Percentiles rank a stretch among this genome's conserved stretches.
Evolutionary conservation across 2,888 invertebrate species (phyloP).

Genomic region (Eupithecia exiguata): DNA sequence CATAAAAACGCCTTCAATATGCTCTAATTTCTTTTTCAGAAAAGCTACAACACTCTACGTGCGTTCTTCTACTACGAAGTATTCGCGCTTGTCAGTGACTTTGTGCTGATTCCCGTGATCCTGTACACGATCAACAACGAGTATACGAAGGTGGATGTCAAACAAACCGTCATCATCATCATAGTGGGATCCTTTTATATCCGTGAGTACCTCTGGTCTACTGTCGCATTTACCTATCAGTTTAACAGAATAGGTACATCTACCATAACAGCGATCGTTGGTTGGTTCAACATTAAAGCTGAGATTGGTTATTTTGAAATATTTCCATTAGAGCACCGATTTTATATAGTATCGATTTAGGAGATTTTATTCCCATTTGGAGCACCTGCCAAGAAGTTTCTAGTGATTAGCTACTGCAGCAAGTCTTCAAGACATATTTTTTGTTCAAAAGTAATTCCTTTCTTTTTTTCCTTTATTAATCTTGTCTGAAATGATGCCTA

Average conservation of each 20-base stretch:
- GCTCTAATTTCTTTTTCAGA: conserved; percentile 16
- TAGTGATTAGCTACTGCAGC: not conserved
- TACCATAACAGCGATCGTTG: not conserved
- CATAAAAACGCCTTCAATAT: not conserved
- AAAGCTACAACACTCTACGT: conserved; percentile 27
- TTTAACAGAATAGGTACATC: not conserved
- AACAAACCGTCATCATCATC: conserved; percentile 21
- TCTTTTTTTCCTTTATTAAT: not conserved
- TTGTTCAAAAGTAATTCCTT: no score
- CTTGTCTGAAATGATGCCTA: not conserved
- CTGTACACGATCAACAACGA: conserved; percentile 27
- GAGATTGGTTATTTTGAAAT: no score
- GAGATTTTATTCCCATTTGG: no score
- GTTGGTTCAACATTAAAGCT: not conserved
- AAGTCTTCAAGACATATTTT: no score
- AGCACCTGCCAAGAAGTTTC: no score
- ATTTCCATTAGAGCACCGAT: no score
- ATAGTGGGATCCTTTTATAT: conserved; percentile 22
- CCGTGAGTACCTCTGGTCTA: conserved; percentile 15
- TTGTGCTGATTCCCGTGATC: conserved; percentile 17
- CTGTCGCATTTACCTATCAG: not conserved
- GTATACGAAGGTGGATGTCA: conserved; percentile 15
- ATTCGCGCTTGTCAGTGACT: conserved; percentile 20
- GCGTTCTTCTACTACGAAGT: conserved; percentile 28
- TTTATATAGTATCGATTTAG: no score